Base-by-base conservation (phyloP, 2,113 vertebrate genomes). In the Corythoichthys intestinalis region DNA sequence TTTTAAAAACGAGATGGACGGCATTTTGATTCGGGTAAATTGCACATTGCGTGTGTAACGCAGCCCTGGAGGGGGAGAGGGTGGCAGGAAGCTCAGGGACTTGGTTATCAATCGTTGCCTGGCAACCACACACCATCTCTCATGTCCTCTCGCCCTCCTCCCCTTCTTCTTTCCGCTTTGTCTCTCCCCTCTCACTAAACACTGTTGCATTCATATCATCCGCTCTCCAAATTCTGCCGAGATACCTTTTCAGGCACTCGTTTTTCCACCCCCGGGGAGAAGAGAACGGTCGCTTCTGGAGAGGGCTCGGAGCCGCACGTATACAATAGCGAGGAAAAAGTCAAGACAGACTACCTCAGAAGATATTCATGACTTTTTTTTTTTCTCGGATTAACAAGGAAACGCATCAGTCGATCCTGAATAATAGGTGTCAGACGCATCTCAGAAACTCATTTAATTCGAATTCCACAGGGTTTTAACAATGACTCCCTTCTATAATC, bases 41-140 rank as follows among this genome's bases (percentile, higher is more conserved):
- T 69, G 2, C 69, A 68, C 63, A 37, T 50, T 64, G 69, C 66
- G 70, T 37, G 63, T 53, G 73, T 65, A 6, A 73, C 66, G 69
- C 67, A 79, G 74, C 67, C 73, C 78, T 79, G 74, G 74, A 84
- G 86, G 86, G 81, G 88, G 86, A 85, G 71, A 85, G 86, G 86
- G 88, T 81, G 88, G 88, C 76, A 75, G 78, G 80, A 88, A 90
- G 85, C 90, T 86, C 77, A 77, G 90, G 90, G 91, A 92, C 91
- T 91, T 91, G 88, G 90, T 91, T 92, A 91, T 91, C 88, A 92
- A 85, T 85, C 78, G 90, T 92, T 91, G 88, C 91, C 65, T 88
- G 84, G 91, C 90, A 92, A 92, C 91, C 90, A 73, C 84, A 84
- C 88, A 88, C 88, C 84, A 86, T 87, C 79, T 87, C 79, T 69